A percentile compares a stretch with the other conserved stretches of the same genome.
Evolutionary conservation across 2,888 invertebrate genomes (phyloP).

Genomic region (Nudaria mundana): DNA sequence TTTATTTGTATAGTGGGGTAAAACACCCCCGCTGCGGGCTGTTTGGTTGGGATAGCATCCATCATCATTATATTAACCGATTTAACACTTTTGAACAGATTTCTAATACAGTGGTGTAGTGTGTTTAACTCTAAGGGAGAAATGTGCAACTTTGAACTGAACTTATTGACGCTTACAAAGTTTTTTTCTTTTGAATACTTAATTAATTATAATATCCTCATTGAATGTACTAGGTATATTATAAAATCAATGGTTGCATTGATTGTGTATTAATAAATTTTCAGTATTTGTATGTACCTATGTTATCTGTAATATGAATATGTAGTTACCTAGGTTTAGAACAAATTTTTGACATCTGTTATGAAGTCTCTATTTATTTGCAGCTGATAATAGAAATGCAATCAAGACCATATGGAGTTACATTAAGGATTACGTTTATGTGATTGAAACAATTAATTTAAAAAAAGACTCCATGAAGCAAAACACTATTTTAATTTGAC

Average conservation of each 20-base stretch:
- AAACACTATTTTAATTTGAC: no score
- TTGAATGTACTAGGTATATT: constrained; percentile 23
- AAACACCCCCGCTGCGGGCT: constrained; percentile 80
- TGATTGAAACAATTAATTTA: no score
- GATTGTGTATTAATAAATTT: no score
- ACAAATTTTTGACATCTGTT: constrained; percentile 46
- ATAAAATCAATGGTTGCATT: constrained; percentile 43
- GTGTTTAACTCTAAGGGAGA: constrained; percentile 26
- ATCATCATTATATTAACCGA: constrained; percentile 81
- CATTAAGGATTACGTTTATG: no score
- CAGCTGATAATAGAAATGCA: no score
- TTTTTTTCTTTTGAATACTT: no score
- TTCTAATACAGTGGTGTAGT: constrained; percentile 60
- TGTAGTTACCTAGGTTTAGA: constrained; percentile 63
- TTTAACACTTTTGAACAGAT: constrained; percentile 81
- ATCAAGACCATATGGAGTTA: no score
- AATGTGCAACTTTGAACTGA: constrained; percentile 35
- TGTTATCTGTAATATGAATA: no score
- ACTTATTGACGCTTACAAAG: constrained; percentile 15
- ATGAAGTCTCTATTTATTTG: no score
- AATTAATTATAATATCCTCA: constrained; percentile 37
- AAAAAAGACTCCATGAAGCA: no score
- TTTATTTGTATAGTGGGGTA: constrained; percentile 81
- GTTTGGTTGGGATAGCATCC: constrained; percentile 75
- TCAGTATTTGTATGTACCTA: no score